Percentiles rank a stretch among this genome's conserved stretches.
phyloP scores from a whole-genome alignment of 2,888 invertebrate genomes.

The Phaonia tiefii region DNA sequence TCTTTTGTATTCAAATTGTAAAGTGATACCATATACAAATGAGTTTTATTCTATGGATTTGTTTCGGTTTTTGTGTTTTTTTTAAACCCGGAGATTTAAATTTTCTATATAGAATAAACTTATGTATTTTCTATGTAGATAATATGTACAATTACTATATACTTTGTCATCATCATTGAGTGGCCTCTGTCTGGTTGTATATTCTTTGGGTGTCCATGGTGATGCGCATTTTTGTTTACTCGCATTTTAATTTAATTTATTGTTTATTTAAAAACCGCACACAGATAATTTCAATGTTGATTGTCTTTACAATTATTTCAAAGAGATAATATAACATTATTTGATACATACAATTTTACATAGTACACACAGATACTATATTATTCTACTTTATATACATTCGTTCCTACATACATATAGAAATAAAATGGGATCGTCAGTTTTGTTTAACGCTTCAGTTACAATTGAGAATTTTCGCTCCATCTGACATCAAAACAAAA shows the following conservation, averaged over 20 bases:
- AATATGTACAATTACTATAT: slow-evolving; percentile 25
- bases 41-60: background rate
- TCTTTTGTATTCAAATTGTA: background rate
- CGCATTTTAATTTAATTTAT: slow-evolving; percentile 20
- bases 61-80: too few species aligned
- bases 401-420: background rate
- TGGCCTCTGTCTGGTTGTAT: slow-evolving; percentile 27
- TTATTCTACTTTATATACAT: background rate
- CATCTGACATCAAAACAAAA: background rate
- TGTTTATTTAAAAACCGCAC: slow-evolving; percentile 24
- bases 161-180: too few species aligned
- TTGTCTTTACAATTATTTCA: slow-evolving; percentile 45
- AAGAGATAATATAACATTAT: slow-evolving; percentile 32
- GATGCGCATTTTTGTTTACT: slow-evolving; percentile 40
- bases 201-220: slow-evolving; percentile 57
- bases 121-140: slow-evolving; percentile 18
- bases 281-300: slow-evolving; percentile 58
- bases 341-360: background rate
- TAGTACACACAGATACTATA: background rate
- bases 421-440: slow-evolving; percentile 22
- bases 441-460: slow-evolving; percentile 23
- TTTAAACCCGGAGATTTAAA: slow-evolving; percentile 17
- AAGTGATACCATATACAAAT: slow-evolving; percentile 32
- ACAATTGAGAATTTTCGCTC: slow-evolving; percentile 1
- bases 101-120: slow-evolving; percentile 23